Base-by-base conservation (phyloP, 2,113 vertebrate genomes). In the Lagopus muta region DNA sequence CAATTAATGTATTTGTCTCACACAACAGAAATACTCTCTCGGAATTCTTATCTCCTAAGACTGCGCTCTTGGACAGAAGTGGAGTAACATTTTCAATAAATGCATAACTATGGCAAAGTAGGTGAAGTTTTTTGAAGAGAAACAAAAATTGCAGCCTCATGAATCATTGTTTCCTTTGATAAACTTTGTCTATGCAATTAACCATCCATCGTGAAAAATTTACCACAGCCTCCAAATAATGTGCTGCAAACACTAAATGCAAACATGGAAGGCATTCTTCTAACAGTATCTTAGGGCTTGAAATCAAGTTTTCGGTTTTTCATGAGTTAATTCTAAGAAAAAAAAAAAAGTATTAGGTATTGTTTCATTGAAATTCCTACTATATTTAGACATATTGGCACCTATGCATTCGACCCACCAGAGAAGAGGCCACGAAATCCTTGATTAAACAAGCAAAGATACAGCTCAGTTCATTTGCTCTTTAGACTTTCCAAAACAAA, bases 141-240 rank as follows among this genome's bases (percentile, higher is more conserved):
- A 90, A 74, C 17, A 84, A 65, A 84, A 95, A 10, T 38, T 60
- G 34, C 48, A 75, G 58, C 34, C 50, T 75, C 62, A 73, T 69
- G 70, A 85, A 54, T 87, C 84, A 79, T 40, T 72, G 48, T 38
- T 91, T 85, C 82, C 24, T 85, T 89, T 91, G 78, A 89, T 79
- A 92, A 88, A 66, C 7, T 71, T 82, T 70, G 74, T 20, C 67
- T 48, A 14, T 18, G 45, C 42, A 92, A 80, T 76, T 73, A 57
- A 85, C 87, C 69, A 52, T n/a, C 75, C 55, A 19, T 34, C 40
- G 69, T 61, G 32, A 84, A 91, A 69, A 18, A 57, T 10, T 13
- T 69, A 38, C 48, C 43, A 65, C 13, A 76, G 66, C 25, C 8
- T 65, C 32, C 48, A 92, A 83, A 57, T 52, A 79, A 83, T 11